Percentiles rank a stretch among this genome's conserved stretches.
These are phyloP conservation scores for Thyatira batis DNA, from an alignment of 2,888 invertebrate species.

Conservation along the genomic window DNA sequence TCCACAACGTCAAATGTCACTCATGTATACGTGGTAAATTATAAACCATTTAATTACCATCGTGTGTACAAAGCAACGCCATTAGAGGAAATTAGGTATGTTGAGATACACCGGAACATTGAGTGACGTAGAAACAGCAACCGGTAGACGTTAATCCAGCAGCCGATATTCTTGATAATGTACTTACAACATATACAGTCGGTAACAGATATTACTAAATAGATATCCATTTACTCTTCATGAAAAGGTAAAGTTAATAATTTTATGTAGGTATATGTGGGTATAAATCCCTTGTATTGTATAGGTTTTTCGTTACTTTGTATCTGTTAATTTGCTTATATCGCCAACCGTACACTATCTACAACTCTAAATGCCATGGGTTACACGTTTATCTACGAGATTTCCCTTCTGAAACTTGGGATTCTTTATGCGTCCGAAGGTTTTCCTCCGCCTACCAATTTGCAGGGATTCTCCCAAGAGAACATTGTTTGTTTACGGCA, in stretches of 20 bases:
- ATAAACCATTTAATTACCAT: background rate
- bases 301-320: too few species aligned
- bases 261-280: too few species aligned
- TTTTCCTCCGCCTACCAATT: conserved; percentile 2
- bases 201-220: too few species aligned
- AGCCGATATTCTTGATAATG: background rate
- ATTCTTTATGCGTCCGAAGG: conserved; percentile 2
- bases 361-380: background rate
- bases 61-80: background rate
- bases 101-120: background rate
- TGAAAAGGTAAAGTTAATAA: too few species aligned
- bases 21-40: background rate
- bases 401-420: conserved; percentile 2
- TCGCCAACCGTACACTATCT: background rate
- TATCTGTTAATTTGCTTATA: too few species aligned
- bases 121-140: background rate
- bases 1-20: background rate
- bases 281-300: too few species aligned
- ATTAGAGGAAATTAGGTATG: background rate
- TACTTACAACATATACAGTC: background rate
- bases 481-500: conserved; percentile 3
- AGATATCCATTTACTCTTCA: too few species aligned
- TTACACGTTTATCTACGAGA: background rate
- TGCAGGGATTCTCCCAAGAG: conserved; percentile 1
- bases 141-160: background rate